Percentiles rank a stretch among this genome's conserved stretches.
Conservation (phyloP, 2,888 invertebrate species). For the Beris morrisii region DNA sequence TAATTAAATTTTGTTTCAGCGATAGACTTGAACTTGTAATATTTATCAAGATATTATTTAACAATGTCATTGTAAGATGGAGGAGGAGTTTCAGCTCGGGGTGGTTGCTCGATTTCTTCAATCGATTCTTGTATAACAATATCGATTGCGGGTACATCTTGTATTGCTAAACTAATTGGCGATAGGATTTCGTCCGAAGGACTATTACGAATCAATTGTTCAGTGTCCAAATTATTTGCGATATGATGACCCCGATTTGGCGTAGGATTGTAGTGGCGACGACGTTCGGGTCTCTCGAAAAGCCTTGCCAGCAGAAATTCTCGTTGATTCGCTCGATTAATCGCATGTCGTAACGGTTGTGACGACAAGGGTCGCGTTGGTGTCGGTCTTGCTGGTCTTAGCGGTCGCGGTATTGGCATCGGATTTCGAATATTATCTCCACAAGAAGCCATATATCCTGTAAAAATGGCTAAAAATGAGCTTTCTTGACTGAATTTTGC, state of each 20-base stretch:
- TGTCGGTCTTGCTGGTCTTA: background rate
- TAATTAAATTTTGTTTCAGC: background rate
- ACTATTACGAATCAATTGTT: slow-evolving; percentile 12
- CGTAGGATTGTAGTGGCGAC: slow-evolving; percentile 6
- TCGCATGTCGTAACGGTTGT: slow-evolving; percentile 10
- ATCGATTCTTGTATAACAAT: background rate
- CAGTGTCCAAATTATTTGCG: slow-evolving; percentile 12
- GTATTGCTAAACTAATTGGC: slow-evolving; percentile 6
- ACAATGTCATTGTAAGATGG: slow-evolving; percentile 51
- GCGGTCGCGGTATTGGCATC: slow-evolving; percentile 5
- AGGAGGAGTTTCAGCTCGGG: slow-evolving; percentile 50
- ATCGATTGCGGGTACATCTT: background rate
- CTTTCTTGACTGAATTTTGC: background rate
- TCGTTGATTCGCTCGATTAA: slow-evolving; percentile 15
- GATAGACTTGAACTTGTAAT: too few species aligned
- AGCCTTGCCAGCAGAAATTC: slow-evolving; percentile 15
- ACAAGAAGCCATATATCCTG: background rate
- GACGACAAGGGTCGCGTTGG: background rate
- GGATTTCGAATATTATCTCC: background rate
- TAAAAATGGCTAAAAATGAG: background rate
- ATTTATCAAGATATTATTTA: slow-evolving; percentile 32
- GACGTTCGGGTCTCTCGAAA: slow-evolving; percentile 25
- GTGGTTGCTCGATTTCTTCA: too few species aligned
- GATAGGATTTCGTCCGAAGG: slow-evolving; percentile 1
- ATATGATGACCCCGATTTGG: background rate